Conservation (phyloP, 2,113 vertebrate species). For the Microcebus murinus region DNA sequence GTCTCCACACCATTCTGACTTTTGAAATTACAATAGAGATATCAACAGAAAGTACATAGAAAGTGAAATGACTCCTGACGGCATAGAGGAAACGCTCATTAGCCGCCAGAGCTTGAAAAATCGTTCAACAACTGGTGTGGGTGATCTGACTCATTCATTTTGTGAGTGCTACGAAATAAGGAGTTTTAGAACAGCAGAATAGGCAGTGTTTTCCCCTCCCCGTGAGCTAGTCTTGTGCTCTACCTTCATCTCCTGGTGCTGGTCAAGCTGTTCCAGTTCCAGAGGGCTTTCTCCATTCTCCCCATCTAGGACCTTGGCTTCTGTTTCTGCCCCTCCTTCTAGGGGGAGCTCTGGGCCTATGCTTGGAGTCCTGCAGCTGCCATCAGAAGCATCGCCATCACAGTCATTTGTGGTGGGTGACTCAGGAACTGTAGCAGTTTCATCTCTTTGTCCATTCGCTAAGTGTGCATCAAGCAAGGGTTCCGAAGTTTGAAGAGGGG, state of each 20-base stretch:
- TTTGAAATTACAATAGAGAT: not conserved
- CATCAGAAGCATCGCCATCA: conserved; percentile 63
- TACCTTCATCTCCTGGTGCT: conserved; percentile 84
- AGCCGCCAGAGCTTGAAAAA: not conserved
- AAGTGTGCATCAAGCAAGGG: not conserved
- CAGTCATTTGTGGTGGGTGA: not conserved
- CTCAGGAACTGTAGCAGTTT: not conserved
- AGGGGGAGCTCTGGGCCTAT: conserved; percentile 9
- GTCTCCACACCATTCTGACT: not conserved
- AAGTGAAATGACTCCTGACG: not conserved
- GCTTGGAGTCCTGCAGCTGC: conserved; percentile 70
- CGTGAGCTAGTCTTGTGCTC: not conserved
- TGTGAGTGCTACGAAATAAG: not conserved
- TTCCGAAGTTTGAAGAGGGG: not conserved
- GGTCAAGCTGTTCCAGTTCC: conserved; percentile 74
- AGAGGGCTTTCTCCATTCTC: conserved; percentile 55
- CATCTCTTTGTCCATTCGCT: conserved; percentile 79
- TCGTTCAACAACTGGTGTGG: not conserved
- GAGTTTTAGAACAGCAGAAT: not conserved
- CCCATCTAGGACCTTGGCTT: conserved; percentile 55
- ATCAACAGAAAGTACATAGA: not conserved
- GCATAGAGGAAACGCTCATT: not conserved
- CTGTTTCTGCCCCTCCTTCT: conserved; percentile 48
- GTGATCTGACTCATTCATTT: not conserved
- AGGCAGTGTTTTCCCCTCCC: not conserved